phyloP scores from a whole-genome alignment of 2,797 vertebrate genomes.

The Cirrhinus mrigala region DNA sequence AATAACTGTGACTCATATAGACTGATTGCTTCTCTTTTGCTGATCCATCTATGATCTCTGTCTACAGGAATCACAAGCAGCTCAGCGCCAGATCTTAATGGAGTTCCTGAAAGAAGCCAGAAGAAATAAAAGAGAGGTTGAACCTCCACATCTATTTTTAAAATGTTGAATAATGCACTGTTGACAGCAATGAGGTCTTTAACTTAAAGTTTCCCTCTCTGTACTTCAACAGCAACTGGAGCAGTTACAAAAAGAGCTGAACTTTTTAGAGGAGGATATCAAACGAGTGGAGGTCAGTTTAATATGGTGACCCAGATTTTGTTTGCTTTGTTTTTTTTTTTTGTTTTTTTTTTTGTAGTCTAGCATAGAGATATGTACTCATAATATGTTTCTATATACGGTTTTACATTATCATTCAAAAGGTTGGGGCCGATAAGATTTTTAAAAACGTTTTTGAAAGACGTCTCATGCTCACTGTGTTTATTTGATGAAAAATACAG shows the following conservation, averaged over 20 bases:
- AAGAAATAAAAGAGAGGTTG: conserved; percentile 97
- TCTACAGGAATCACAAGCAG: conserved; percentile 93
- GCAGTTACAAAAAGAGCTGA: conserved; percentile 97
- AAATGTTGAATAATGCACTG: neutral
- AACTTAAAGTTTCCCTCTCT: neutral
- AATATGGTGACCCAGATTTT: conserved; percentile 25
- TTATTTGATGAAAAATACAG: neutral
- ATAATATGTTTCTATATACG: neutral
- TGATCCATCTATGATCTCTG: conserved; percentile 46
- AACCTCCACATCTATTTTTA: conserved; percentile 15
- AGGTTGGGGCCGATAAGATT: fast-evolving
- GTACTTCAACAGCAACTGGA: conserved; percentile 89
- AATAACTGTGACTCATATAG: conserved; percentile 25
- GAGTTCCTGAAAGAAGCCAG: conserved; percentile 98
- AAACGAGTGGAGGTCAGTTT: conserved; percentile 94
- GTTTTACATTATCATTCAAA: neutral
- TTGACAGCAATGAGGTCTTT: neutral
- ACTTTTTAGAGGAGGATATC: conserved; percentile 97
- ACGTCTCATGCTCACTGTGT: neutral
- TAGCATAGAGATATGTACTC: neutral
- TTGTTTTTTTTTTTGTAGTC: neutral
- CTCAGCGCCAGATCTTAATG: conserved; percentile 97
- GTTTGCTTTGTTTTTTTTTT: neutral
- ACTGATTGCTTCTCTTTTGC: neutral
- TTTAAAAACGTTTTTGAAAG: neutral